Conservation (phyloP, 2,888 invertebrate species). For the Apodemia hepburni region DNA sequence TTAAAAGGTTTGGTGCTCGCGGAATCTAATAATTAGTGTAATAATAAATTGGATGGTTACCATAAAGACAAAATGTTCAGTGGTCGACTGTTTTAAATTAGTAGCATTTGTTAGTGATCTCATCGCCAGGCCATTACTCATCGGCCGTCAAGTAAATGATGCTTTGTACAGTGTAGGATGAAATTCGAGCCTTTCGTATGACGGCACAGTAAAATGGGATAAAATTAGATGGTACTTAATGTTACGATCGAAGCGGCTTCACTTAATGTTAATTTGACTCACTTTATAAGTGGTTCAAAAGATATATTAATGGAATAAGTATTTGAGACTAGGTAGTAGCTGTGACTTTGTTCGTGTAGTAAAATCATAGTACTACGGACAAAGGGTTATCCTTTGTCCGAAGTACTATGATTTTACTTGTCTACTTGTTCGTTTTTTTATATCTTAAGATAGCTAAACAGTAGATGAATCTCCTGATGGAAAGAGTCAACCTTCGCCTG, state of each 20-base stretch:
- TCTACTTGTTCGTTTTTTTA: too few species aligned
- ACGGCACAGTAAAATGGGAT: conserved; percentile 21
- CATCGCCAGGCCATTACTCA: conserved; percentile 65
- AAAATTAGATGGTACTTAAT: conserved; percentile 17
- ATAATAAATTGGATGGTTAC: not conserved
- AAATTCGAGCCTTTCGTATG: conserved; percentile 34
- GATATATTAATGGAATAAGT: not conserved
- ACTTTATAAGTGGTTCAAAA: not conserved
- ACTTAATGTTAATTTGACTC: conserved; percentile 12
- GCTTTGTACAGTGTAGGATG: conserved; percentile 37
- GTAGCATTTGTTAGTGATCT: conserved; percentile 67
- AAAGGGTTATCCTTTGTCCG: too few species aligned
- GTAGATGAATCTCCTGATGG: too few species aligned
- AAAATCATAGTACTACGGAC: too few species aligned
- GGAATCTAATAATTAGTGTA: too few species aligned
- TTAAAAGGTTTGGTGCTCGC: too few species aligned
- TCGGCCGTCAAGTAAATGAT: conserved; percentile 44
- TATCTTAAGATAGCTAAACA: too few species aligned
- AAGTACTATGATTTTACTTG: too few species aligned
- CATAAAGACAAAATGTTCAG: conserved; percentile 21
- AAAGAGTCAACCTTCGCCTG: too few species aligned
- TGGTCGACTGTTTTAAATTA: conserved; percentile 54
- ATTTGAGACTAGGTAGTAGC: not conserved
- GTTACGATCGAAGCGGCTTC: conserved; percentile 12
- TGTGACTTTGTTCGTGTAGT: not conserved